phyloP scores from a whole-genome alignment of 2,797 vertebrate genomes.

The Anabas testudineus region DNA sequence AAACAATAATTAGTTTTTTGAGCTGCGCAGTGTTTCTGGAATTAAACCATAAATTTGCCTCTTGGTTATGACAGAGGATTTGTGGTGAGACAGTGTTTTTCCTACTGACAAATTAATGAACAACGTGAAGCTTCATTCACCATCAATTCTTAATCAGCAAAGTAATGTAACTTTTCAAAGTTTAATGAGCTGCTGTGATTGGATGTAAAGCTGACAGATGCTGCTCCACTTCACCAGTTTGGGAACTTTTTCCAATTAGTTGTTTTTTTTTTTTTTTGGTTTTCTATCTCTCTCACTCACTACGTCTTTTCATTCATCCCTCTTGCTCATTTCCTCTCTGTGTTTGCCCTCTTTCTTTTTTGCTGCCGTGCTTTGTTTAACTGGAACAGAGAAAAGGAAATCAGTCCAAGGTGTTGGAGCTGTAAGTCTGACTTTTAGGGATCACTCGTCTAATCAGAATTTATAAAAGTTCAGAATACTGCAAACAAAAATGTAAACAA shows the following conservation, averaged over 20 bases:
- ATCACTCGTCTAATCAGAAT: background rate
- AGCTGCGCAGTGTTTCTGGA: background rate
- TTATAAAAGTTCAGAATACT: no score
- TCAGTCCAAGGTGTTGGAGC: no score
- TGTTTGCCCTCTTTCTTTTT: background rate
- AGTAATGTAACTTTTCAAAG: conserved; percentile 11
- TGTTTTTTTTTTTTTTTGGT: conserved; percentile 17
- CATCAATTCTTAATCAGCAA: conserved; percentile 27
- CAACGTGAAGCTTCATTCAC: background rate
- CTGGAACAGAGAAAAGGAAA: background rate
- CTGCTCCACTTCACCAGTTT: conserved; percentile 20
- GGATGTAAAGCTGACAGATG: background rate
- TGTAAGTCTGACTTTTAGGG: background rate
- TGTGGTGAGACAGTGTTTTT: background rate
- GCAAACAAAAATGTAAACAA: no score
- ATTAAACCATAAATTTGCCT: background rate
- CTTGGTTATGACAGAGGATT: background rate
- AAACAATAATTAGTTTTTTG: background rate
- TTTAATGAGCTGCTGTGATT: conserved; percentile 35
- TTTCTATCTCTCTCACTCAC: background rate
- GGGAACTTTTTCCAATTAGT: no score
- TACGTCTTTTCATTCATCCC: background rate
- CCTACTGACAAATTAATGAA: background rate
- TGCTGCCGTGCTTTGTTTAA: background rate
- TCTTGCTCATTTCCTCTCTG: background rate